A percentile compares a stretch with the other conserved stretches of the same genome.
These are phyloP conservation scores for Mylabris phalerata DNA, from an alignment of 1,140 invertebrate species.

Conservation along the genomic window DNA sequence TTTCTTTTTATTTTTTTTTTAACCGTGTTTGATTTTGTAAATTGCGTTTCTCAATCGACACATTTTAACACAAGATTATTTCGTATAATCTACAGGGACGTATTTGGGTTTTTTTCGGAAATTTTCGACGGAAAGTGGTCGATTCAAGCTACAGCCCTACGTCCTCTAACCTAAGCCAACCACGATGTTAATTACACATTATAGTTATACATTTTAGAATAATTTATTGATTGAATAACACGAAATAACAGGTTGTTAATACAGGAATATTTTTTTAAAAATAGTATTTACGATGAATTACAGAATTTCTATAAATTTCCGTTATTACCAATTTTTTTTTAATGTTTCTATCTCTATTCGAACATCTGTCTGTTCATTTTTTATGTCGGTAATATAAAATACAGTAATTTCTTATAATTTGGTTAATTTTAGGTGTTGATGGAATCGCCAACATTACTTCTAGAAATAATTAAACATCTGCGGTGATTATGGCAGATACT, in stretches of 20 bases:
- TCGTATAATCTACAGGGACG: too few species aligned
- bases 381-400: background rate
- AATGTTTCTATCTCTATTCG: background rate
- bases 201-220: too few species aligned
- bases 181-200: too few species aligned
- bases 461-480: constrained; percentile 4
- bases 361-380: background rate
- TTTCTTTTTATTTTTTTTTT: too few species aligned
- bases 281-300: background rate
- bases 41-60: constrained; percentile 7
- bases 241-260: too few species aligned
- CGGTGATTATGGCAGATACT: constrained; percentile 42
- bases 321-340: background rate
- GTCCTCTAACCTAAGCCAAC: too few species aligned
- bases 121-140: too few species aligned
- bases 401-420: too few species aligned
- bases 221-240: too few species aligned
- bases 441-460: constrained; percentile 20
- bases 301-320: background rate
- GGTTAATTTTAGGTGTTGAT: constrained; percentile 26
- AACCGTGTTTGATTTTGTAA: background rate
- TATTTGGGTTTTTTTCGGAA: too few species aligned
- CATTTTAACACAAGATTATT: background rate
- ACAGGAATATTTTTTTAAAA: background rate
- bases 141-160: too few species aligned